Base-by-base conservation (phyloP, 1,140 invertebrate genomes). In the Camponotus pennsylvanicus region DNA sequence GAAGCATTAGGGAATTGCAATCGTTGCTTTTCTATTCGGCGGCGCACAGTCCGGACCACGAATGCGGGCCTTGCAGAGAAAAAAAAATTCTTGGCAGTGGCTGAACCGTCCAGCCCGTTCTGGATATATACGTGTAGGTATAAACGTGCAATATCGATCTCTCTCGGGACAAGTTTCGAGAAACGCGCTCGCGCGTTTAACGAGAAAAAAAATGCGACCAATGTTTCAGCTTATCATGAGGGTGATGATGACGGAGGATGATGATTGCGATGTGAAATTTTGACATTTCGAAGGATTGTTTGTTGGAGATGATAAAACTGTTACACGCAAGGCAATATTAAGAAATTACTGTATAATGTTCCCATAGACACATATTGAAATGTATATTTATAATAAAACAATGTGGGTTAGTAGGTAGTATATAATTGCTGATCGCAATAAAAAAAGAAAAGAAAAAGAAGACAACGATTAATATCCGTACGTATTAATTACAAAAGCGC, bases 51-150 rank as follows among this genome's bases (percentile, higher is more conserved):
- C 42, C 27, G 4, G 37, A 67, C 82, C 67, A 88, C 87, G 89
- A 90, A 90, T 88, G 73, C 79, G 79, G 87, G 61, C 49, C 83
- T 64, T 57, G n/a, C 15, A 87, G 32, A 73, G 55, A 84, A 69
- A 86, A 15, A 61, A 76, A 78, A 61, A 85, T 76, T 88, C 70
- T 90, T 93, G 91, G 93, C 93, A 93, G 92, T 93, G 93, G 93
- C 92, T 94, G 93, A 94, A 95, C 94, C 94, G 94, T 95, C 92
- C 92, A 95, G 93, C 95, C 95, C 95, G 94, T 95, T 95, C 95
- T 95, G 94, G 95, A 95, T 95, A 95, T 93, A 91, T 89, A 92
- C 90, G 91, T 93, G 86, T 69, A 89, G 80, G 85, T 91, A 91
- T 57, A 91, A 88, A 86, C 67, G 88, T 90, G 89, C 86, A 86